Percentiles rank a stretch among this genome's conserved stretches.
Evolutionary conservation across 2,888 invertebrate species (phyloP).

Genomic region (Hanleya hanleyi): DNA sequence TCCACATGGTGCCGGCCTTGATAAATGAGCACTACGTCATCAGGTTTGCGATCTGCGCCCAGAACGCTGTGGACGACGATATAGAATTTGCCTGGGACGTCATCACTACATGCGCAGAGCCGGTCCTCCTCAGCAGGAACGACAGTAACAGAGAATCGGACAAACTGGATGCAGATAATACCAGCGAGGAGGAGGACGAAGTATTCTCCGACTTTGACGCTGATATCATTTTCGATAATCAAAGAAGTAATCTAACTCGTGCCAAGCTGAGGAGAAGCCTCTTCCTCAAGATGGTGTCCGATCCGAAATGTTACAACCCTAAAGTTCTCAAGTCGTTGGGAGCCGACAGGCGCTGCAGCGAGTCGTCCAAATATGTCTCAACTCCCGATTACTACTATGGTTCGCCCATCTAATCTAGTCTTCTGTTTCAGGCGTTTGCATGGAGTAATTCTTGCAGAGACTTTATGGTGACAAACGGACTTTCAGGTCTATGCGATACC

Average conservation of each 20-base stretch:
- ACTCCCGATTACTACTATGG: slow-evolving; percentile 10
- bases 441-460: too few relatives aligned
- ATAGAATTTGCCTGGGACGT: slow-evolving; percentile 77
- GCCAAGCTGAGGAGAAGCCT: slow-evolving; percentile 63
- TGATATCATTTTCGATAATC: slow-evolving; percentile 59
- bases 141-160: slow-evolving; percentile 27
- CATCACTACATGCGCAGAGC: slow-evolving; percentile 36
- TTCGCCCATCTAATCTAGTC: background rate
- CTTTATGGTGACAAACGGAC: too few relatives aligned
- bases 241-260: slow-evolving; percentile 50
- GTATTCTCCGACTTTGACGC: slow-evolving; percentile 57
- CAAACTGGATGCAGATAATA: slow-evolving; percentile 39
- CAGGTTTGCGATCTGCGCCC: slow-evolving; percentile 94
- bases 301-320: slow-evolving; percentile 72
- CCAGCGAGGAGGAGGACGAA: slow-evolving; percentile 49
- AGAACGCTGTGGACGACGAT: slow-evolving; percentile 88
- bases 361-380: slow-evolving; percentile 34
- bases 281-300: slow-evolving; percentile 72
- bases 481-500: too few relatives aligned
- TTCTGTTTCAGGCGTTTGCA: too few relatives aligned
- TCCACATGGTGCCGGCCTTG: slow-evolving; percentile 97
- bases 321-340: slow-evolving; percentile 70
- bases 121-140: slow-evolving; percentile 34
- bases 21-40: slow-evolving; percentile 93
- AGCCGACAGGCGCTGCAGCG: slow-evolving; percentile 38